These are phyloP conservation scores for Brienomyrus brachyistius DNA, from an alignment of 2,113 vertebrate genomes.

Conservation along the genomic window DNA sequence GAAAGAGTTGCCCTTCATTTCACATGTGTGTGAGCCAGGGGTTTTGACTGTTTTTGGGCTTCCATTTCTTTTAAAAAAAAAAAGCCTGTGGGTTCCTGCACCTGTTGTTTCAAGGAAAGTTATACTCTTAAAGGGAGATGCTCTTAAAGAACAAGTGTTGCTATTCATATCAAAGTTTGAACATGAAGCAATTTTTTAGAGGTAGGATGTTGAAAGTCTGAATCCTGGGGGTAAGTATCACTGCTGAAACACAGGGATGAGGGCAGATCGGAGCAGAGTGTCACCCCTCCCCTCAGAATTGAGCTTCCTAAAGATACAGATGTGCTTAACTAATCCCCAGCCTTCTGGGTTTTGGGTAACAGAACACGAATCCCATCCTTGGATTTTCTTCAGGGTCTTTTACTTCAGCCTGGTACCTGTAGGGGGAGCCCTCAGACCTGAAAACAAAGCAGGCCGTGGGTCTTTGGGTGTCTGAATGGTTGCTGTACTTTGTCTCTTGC, in stretches of 20 bases:
- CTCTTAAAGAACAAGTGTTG: neutral
- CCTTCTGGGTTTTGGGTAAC: neutral
- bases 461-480: neutral
- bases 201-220: neutral
- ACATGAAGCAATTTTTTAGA: neutral
- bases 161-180: neutral
- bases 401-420: neutral
- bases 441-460: neutral
- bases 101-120: neutral
- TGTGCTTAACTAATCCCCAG: neutral
- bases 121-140: neutral
- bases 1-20: neutral
- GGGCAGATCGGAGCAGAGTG: neutral
- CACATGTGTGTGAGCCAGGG: neutral
- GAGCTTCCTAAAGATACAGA: neutral
- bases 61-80: neutral
- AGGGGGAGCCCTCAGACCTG: neutral
- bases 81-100: neutral
- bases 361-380: neutral
- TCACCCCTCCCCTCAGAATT: neutral
- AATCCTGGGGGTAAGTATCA: constrained; percentile 1
- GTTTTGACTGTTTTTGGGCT: constrained; percentile 2
- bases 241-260: neutral
- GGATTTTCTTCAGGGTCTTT: neutral
- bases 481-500: neutral